phyloP scores from a whole-genome alignment of 2,113 vertebrate species.

The Pangasianodon hypophthalmus region DNA sequence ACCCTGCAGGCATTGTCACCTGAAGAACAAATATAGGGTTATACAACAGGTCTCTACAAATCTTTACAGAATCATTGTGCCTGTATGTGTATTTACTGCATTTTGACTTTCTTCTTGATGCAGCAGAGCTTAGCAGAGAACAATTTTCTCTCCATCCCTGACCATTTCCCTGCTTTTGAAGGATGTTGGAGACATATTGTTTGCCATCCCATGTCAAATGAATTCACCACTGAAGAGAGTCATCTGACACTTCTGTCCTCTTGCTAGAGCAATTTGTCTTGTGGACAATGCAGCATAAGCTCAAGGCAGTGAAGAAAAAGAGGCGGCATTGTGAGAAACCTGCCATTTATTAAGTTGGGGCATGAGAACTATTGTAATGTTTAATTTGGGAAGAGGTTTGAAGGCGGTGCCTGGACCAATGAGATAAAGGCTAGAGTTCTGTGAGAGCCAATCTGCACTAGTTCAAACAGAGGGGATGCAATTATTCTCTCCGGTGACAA shows the following conservation, averaged over 20 bases:
- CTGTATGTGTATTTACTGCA: conserved; percentile 47
- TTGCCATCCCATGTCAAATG: conserved; percentile 57
- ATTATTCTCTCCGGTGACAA: conserved; percentile 71
- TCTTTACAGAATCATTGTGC: conserved; percentile 45
- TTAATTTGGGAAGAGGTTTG: conserved; percentile 65
- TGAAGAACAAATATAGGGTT: conserved; percentile 70
- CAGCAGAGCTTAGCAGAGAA: conserved; percentile 9
- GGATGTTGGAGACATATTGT: conserved; percentile 46
- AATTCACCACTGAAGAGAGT: conserved; percentile 59
- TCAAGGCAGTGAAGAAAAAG: conserved; percentile 25
- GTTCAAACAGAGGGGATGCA: conserved; percentile 62
- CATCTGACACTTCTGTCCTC: conserved; percentile 69
- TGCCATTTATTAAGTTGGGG: conserved; percentile 64
- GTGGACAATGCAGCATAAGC: conserved; percentile 59
- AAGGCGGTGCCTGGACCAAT: conserved; percentile 71
- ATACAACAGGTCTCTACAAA: conserved; percentile 59
- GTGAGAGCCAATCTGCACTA: conserved; percentile 65
- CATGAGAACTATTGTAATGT: conserved; percentile 64
- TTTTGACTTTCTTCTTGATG: conserved; percentile 42
- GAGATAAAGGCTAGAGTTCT: conserved; percentile 71
- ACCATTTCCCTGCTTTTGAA: conserved; percentile 48
- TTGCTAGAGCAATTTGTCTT: conserved; percentile 65
- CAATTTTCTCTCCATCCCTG: conserved; percentile 50
- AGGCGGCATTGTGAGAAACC: conserved; percentile 43
- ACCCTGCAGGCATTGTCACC: conserved; percentile 92